phyloP scores from a whole-genome alignment of 1,140 invertebrate species.

The Elymnias hypermnestra region DNA sequence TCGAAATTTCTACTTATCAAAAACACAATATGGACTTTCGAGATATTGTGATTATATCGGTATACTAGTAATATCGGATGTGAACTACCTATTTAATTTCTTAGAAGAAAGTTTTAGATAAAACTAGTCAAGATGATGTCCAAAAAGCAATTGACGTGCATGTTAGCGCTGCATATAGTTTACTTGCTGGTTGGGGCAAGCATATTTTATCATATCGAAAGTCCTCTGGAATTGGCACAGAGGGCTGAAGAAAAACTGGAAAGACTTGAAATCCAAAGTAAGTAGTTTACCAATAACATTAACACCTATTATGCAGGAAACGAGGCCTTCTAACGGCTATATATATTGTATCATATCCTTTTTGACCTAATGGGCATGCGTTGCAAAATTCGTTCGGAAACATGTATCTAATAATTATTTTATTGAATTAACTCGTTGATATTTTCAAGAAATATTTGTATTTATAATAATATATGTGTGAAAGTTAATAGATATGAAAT shows the following conservation, averaged over 20 bases:
- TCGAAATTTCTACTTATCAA: slow-evolving; percentile 21
- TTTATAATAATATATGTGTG: neutral
- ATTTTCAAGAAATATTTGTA: too few relatives aligned
- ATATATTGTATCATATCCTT: slow-evolving; percentile 34
- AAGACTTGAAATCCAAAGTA: slow-evolving; percentile 83
- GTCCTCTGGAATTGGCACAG: slow-evolving; percentile 78
- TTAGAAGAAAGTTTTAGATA: slow-evolving; percentile 13
- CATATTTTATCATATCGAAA: slow-evolving; percentile 87
- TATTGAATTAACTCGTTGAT: too few relatives aligned
- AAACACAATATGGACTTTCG: slow-evolving; percentile 32
- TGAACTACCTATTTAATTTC: slow-evolving; percentile 1
- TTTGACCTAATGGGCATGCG: slow-evolving; percentile 16
- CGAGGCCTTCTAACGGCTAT: slow-evolving; percentile 27
- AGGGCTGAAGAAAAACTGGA: slow-evolving; percentile 77
- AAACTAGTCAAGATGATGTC: slow-evolving; percentile 81
- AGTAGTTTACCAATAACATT: slow-evolving; percentile 47
- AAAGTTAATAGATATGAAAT: slow-evolving; percentile 8
- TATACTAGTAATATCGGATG: slow-evolving; percentile 5
- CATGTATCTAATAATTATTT: neutral
- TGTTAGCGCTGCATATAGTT: slow-evolving; percentile 84
- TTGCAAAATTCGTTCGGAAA: neutral
- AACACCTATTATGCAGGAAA: slow-evolving; percentile 19
- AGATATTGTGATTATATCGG: slow-evolving; percentile 28
- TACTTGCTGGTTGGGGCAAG: slow-evolving; percentile 86
- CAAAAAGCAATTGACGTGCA: slow-evolving; percentile 86